These are phyloP conservation scores for Dromius quadrimaculatus DNA, from an alignment of 2,888 invertebrate genomes.

Conservation along the genomic window DNA sequence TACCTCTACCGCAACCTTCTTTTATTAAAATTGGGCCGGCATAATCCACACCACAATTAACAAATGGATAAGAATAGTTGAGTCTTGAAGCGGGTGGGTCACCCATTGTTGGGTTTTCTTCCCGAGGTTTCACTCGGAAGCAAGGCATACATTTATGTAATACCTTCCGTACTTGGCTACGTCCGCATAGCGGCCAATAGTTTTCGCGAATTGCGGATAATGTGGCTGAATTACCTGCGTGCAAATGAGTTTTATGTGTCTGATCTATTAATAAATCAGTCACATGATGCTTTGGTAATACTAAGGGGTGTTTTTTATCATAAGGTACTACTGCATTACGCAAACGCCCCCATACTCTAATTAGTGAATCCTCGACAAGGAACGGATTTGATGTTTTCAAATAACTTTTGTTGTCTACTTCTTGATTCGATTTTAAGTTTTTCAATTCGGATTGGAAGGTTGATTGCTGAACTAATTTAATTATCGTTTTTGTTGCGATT, in stretches of 20 bases:
- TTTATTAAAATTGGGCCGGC: slow-evolving; percentile 53
- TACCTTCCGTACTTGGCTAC: slow-evolving; percentile 24
- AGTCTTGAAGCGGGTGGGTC: slow-evolving; percentile 5
- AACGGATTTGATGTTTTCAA: slow-evolving; percentile 21
- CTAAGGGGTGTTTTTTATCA: slow-evolving; percentile 12
- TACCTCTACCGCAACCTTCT: slow-evolving; percentile 38
- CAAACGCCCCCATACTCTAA: slow-evolving; percentile 22
- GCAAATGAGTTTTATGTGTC: slow-evolving; percentile 40
- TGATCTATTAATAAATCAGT: slow-evolving; percentile 50
- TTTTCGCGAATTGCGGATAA: not conserved
- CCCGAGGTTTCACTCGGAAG: not conserved
- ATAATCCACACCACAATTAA: slow-evolving; percentile 48
- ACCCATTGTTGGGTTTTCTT: slow-evolving; percentile 3
- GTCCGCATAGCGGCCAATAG: not conserved
- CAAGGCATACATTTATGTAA: not conserved
- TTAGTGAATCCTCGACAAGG: not conserved
- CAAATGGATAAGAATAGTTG: slow-evolving; percentile 11
- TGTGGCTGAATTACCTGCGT: not conserved
- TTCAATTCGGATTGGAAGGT: slow-evolving; percentile 55
- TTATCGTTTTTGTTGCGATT: not conserved
- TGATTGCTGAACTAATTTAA: slow-evolving; percentile 53
- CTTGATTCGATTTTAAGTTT: not conserved
- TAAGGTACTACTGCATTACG: not conserved
- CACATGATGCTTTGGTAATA: slow-evolving; percentile 9
- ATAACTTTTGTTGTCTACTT: slow-evolving; percentile 9